phyloP scores from a whole-genome alignment of 2,888 invertebrate genomes.

The Scelioninae gen. 2 region DNA sequence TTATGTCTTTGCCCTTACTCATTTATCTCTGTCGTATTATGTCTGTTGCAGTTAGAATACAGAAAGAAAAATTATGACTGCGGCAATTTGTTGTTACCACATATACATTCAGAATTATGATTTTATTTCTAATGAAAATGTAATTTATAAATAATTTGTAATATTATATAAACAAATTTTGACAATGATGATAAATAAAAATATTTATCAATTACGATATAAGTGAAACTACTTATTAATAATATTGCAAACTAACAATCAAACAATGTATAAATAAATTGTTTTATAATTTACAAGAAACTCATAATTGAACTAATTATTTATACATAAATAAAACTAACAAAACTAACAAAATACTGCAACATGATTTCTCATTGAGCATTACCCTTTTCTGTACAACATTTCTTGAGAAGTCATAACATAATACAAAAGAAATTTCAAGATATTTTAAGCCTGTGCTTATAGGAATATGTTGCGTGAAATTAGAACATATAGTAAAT shows the following conservation, averaged over 20 bases:
- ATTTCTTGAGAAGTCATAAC: not conserved
- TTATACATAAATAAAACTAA: not conserved
- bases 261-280: no score
- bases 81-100: not conserved
- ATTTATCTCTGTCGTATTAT: slow-evolving; percentile 24
- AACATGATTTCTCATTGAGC: not conserved
- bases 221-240: no score
- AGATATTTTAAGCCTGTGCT: not conserved
- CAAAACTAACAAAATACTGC: no score
- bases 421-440: not conserved
- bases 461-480: not conserved
- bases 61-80: slow-evolving; percentile 3
- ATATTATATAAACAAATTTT: no score
- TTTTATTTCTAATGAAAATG: no score
- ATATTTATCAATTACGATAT: no score
- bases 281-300: no score
- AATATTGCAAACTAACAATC: no score
- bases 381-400: not conserved
- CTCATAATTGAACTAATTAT: not conserved
- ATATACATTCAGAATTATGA: not conserved
- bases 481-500: not conserved
- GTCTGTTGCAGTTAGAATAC: slow-evolving; percentile 11
- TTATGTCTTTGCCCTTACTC: slow-evolving; percentile 6
- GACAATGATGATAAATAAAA: no score
- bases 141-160: no score